These are phyloP conservation scores for Lontra canadensis DNA, from an alignment of 2,113 vertebrate species.

Conservation along the genomic window DNA sequence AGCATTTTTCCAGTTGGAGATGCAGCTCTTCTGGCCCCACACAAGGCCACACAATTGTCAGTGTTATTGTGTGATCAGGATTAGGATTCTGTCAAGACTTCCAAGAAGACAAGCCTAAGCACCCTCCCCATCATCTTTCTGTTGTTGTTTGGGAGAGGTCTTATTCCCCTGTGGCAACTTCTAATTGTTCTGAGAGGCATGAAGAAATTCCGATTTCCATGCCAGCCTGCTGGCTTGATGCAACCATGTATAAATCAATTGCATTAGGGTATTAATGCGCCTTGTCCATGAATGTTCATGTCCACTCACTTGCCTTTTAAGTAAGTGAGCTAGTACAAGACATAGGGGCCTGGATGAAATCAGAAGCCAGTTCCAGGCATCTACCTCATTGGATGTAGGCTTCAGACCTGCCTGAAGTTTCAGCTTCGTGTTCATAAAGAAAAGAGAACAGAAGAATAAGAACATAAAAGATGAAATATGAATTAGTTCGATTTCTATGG, in stretches of 20 bases:
- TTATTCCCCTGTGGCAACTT: background rate
- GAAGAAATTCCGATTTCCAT: slow-evolving; percentile 30
- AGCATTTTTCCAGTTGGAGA: background rate
- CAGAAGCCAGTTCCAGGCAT: background rate
- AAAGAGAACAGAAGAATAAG: background rate
- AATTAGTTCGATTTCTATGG: slow-evolving; percentile 1
- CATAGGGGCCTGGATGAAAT: background rate
- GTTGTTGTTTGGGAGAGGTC: background rate
- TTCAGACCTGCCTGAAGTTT: background rate
- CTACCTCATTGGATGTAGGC: background rate
- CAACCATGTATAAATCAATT: slow-evolving; percentile 37
- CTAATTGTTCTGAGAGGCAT: slow-evolving; percentile 39
- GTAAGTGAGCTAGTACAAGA: background rate
- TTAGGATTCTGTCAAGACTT: background rate
- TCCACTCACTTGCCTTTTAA: background rate
- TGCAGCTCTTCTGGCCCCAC: background rate
- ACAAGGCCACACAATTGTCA: background rate
- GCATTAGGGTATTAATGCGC: slow-evolving; percentile 14
- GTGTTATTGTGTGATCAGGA: background rate
- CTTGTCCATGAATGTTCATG: slow-evolving; percentile 34
- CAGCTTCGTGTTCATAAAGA: background rate
- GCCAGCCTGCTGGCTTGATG: slow-evolving; percentile 26
- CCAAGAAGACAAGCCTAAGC: background rate
- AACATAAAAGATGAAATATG: background rate
- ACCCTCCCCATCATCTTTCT: background rate